phyloP scores from a whole-genome alignment of 2,113 vertebrate genomes.

The Atherinomorus stipes region DNA sequence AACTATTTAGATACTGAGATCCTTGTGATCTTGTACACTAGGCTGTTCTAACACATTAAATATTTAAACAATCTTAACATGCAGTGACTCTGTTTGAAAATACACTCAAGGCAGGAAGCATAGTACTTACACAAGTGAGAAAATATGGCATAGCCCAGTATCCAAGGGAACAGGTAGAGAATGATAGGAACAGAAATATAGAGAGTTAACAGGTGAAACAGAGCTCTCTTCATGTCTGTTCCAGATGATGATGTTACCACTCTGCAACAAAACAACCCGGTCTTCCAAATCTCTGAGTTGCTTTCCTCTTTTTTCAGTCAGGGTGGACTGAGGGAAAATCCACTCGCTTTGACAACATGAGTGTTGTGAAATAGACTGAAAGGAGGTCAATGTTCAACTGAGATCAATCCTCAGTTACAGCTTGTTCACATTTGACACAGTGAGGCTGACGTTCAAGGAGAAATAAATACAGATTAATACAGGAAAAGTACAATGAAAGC shows the following conservation, averaged over 20 bases:
- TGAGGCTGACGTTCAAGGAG: background rate
- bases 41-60: background rate
- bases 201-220: constrained; percentile 20
- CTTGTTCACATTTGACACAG: constrained; percentile 20
- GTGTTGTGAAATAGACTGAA: constrained; percentile 32
- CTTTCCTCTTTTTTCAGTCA: background rate
- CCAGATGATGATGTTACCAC: background rate
- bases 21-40: too few species aligned
- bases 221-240: constrained; percentile 52
- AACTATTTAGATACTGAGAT: too few species aligned
- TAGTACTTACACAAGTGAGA: constrained; percentile 69
- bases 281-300: background rate
- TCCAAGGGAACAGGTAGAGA: constrained; percentile 73
- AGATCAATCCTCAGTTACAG: background rate
- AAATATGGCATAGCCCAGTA: constrained; percentile 61
- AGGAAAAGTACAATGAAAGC: background rate
- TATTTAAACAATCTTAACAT: background rate
- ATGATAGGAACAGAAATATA: constrained; percentile 63
- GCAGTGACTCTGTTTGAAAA: background rate
- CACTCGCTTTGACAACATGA: background rate
- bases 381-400: constrained; percentile 54
- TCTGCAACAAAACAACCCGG: background rate
- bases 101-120: background rate
- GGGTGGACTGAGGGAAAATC: background rate
- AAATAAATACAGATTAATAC: background rate